Evolutionary conservation across 30 jellyfish, hydroid and myxozoan species (phyloP).

Genomic region (Aurelia sp.): DNA sequence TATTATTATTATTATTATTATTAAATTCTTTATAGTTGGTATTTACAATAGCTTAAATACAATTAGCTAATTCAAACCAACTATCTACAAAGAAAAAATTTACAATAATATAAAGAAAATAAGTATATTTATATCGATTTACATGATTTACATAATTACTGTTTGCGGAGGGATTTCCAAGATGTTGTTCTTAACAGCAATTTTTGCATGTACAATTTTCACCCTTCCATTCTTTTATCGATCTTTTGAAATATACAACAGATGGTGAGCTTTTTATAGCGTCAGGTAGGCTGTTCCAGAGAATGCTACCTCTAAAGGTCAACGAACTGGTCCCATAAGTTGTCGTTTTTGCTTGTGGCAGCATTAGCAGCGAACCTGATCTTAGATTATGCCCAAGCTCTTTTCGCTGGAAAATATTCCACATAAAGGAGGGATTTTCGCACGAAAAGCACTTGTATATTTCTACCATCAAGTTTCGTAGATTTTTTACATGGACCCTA

Average conservation of each 20-base stretch:
- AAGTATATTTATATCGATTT: not conserved
- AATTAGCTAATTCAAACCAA: conserved; percentile 2
- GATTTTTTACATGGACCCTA: conserved; percentile 31
- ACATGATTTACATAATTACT: not conserved
- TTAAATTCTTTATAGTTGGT: no score
- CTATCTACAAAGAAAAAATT: not conserved
- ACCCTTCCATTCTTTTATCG: conserved; percentile 61
- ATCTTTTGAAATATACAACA: conserved; percentile 10
- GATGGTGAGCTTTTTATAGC: conserved; percentile 19
- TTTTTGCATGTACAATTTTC: conserved; percentile 47
- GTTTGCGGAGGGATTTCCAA: not conserved
- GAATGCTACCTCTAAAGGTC: conserved; percentile 34
- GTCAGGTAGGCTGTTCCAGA: conserved; percentile 62
- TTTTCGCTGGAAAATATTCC: conserved; percentile 31
- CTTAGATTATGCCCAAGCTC: conserved; percentile 19
- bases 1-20: no score
- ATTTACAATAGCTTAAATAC: no score
- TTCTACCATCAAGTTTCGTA: conserved; percentile 43
- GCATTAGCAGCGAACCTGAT: conserved; percentile 17
- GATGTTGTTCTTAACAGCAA: conserved; percentile 12
- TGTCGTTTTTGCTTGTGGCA: not conserved
- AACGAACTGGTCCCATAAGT: no score
- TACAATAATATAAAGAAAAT: conserved; percentile 8
- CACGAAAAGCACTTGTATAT: conserved; percentile 13
- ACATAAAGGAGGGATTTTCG: conserved; percentile 44